A percentile compares a stretch with the other conserved stretches of the same genome.
Conservation (phyloP, 2,797 vertebrate species). For the Zenarchopterus dispar region DNA sequence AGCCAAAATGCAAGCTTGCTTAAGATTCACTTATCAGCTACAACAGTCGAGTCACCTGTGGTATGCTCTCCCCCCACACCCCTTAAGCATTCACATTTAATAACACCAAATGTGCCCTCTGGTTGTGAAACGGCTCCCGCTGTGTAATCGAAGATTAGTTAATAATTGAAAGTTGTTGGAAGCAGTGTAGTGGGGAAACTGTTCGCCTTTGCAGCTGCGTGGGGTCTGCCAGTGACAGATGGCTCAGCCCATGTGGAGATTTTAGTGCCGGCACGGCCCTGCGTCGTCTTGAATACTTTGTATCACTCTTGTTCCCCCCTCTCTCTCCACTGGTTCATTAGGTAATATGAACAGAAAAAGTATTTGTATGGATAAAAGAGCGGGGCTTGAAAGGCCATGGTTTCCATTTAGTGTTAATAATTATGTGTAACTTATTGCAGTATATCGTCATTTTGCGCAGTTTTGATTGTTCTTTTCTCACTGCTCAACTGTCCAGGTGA, state of each 20-base stretch:
- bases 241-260: slow-evolving; percentile 61
- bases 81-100: slow-evolving; percentile 30
- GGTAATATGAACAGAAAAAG: slow-evolving; percentile 7
- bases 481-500: slow-evolving; percentile 54
- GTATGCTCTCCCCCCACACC: background rate
- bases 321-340: slow-evolving; percentile 2
- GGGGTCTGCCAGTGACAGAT: slow-evolving; percentile 77
- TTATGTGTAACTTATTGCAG: slow-evolving; percentile 5
- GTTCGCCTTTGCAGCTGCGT: slow-evolving; percentile 75
- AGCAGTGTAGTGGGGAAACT: slow-evolving; percentile 40
- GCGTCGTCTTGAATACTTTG: slow-evolving; percentile 42
- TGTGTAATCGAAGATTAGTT: slow-evolving; percentile 57
- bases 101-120: slow-evolving; percentile 37
- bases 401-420: slow-evolving; percentile 9
- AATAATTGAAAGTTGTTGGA: slow-evolving; percentile 79
- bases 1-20: background rate
- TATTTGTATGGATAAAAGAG: background rate
- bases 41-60: background rate
- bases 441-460: slow-evolving; percentile 12
- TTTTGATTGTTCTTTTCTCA: slow-evolving; percentile 29
- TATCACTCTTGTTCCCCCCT: background rate
- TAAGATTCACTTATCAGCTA: background rate
- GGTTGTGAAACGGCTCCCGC: slow-evolving; percentile 42
- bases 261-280: slow-evolving; percentile 44
- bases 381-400: background rate